Evolutionary conservation across 92 coral and sea anemone genomes (phyloP), one percentile per base, ranked within the genome.

Genomic region (Actinernus sp.): DNA sequence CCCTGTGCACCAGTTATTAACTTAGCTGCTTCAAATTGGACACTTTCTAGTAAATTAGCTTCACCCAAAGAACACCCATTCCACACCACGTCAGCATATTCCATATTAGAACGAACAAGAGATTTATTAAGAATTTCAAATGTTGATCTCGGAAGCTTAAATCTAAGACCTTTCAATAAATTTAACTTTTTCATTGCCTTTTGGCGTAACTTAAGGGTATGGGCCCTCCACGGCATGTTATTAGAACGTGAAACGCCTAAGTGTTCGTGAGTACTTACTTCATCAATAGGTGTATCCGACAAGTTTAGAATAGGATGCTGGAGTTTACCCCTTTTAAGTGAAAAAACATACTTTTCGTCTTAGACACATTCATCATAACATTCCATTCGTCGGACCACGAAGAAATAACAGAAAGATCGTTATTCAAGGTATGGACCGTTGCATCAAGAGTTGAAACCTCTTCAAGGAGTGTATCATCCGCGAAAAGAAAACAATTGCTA

Each of bases 1-100:
- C 26, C 19, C 59, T 64, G 1, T 28, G 79, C 89, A 39, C 89
- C 77, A 4, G 83, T 57, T 24, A 82, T 78, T 17, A 66, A 27
- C 23, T 63, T 79, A 7, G 73, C 73, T 1, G 78, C 63, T 61
- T 85, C 73, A 26, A 72, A 79, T 58, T 72, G 79, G 38, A 64
- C 82, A 64, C 12, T 4, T 26, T 61, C 68, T 3, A 61, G 26
- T 18, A 61, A 28, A 61, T 61, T 25, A 13, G 32, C 16, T 39
- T 25, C 25, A 13, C 18, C 25, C 26, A 9, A 32, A 39, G 26
- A 3, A 40, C 68, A 61, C 16, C 68, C 68, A 25, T 61, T 52
- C 68, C 55, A 61, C 3, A 61, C 68, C 1, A 22, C 7, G 24
- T 61, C 55, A 1, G 53, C 68, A 61, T 61, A 61, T 61, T 61